Conservation (phyloP, 2,888 invertebrate species). For the Plutella xylostella region DNA sequence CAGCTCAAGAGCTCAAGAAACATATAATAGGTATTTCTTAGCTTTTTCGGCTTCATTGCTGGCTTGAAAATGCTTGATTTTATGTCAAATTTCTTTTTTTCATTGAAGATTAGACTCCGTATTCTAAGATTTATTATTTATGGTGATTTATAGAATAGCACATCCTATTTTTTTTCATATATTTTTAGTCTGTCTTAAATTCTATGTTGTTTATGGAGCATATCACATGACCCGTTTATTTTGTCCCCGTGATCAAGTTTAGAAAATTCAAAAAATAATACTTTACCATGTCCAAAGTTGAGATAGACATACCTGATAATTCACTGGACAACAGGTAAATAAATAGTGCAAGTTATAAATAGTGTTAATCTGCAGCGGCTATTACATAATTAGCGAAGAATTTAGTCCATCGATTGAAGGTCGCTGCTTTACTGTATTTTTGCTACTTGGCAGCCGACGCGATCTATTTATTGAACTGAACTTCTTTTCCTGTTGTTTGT, state of each 20-base stretch:
- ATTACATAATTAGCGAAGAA: constrained; percentile 45
- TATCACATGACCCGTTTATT: constrained; percentile 78
- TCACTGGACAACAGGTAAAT: constrained; percentile 73
- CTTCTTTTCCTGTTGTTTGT: not conserved
- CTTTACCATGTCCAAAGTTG: constrained; percentile 56
- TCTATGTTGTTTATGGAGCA: constrained; percentile 31
- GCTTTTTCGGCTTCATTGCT: not conserved
- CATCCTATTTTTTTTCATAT: not conserved
- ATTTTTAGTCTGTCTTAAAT: not conserved
- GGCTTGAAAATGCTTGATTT: not conserved
- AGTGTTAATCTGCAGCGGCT: constrained; percentile 19
- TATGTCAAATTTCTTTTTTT: not conserved
- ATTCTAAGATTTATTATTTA: not conserved
- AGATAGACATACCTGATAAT: constrained; percentile 71
- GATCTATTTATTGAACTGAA: constrained; percentile 18
- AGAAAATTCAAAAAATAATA: constrained; percentile 71
- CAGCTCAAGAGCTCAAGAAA: not conserved
- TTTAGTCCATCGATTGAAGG: constrained; percentile 35
- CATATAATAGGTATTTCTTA: not conserved
- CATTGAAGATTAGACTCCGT: not conserved
- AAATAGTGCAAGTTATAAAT: constrained; percentile 18
- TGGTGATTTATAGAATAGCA: not conserved
- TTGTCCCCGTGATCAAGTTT: constrained; percentile 80
- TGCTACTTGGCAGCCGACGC: constrained; percentile 47
- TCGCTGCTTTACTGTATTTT: constrained; percentile 39